These are phyloP conservation scores for Pholis gunnellus DNA, from an alignment of 2,113 vertebrate species.

Conservation along the genomic window DNA sequence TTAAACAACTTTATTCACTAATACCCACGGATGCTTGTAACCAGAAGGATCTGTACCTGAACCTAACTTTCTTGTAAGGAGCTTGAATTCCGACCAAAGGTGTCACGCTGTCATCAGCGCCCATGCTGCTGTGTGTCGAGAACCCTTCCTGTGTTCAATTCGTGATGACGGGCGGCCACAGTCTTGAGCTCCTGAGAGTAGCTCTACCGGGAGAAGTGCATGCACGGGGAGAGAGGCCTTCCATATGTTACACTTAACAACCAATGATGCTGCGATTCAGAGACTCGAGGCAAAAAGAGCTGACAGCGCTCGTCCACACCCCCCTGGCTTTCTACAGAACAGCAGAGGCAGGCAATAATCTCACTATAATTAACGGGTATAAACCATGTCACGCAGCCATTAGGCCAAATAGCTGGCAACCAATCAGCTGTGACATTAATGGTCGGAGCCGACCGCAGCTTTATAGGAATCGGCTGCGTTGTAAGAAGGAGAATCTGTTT, in stretches of 20 bases:
- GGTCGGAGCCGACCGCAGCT: constrained; percentile 62
- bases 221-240: constrained; percentile 51
- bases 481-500: constrained; percentile 76
- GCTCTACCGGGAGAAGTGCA: constrained; percentile 48
- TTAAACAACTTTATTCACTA: constrained; percentile 51
- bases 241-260: constrained; percentile 83
- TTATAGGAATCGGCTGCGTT: constrained; percentile 76
- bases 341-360: constrained; percentile 83
- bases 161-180: constrained; percentile 50
- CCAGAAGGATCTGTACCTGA: constrained; percentile 15
- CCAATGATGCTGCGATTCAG: constrained; percentile 75
- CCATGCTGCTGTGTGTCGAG: not conserved
- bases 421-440: constrained; percentile 85
- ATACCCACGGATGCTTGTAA: constrained; percentile 21
- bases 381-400: constrained; percentile 84
- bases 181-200: constrained; percentile 52
- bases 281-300: constrained; percentile 80
- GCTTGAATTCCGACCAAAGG: no score
- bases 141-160: constrained; percentile 16
- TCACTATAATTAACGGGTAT: constrained; percentile 88
- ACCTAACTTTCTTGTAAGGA: not conserved
- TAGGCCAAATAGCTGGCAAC: constrained; percentile 81
- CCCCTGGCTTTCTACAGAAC: constrained; percentile 79
- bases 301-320: constrained; percentile 77
- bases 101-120: constrained; percentile 1